Base-by-base conservation (phyloP, 2,113 vertebrate genomes). In the Pollachius pollachius region DNA sequence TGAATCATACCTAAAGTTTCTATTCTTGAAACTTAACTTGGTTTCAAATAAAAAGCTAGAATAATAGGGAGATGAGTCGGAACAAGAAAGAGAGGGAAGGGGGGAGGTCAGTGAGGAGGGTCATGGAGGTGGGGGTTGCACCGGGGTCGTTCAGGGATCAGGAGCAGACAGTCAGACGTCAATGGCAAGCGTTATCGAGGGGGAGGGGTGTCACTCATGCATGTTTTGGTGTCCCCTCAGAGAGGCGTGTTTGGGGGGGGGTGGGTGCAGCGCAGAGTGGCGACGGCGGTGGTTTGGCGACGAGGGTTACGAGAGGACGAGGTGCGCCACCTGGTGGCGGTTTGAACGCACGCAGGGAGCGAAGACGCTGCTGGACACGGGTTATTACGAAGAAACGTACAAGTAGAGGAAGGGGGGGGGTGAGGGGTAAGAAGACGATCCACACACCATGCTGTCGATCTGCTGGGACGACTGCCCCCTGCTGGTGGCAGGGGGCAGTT, bases 181-280 rank as follows among this genome's bases (percentile, higher is more conserved):
- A 96, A 97, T 95, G 95, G 94, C 95, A 96, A 97, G 96, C 94
- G 95, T 97, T 94, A 70, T 62, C 90, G 67, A 5, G 1, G n/a
- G 3, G 69, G 90, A 77, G 41, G 41, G 41, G 8, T 9, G 41
- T 92, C 86, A 82, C 76, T 88, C 92, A 89, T 77, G 91, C 88
- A 79, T 69, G 79, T 80, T 87, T 90, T 86, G 57, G 5, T 59
- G 7, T 75, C 69, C 66, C 3, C 11, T 7, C 21, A 67, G 84
- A 83, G 48, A 68, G 88, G 84, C 75, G 62, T 71, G 89, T 93
- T 90, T 94, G 90, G 8, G 81, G 87, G 70, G 56, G 16, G 25
- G 65, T n/a, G 56, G 69, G 56, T 21, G 67, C 5, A 48, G 69
- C 88, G 83, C 76, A 62, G 68, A 89, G 93, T 90, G 94, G 90